phyloP scores from a whole-genome alignment of 2,888 invertebrate genomes.

The Aphrophora alni region DNA sequence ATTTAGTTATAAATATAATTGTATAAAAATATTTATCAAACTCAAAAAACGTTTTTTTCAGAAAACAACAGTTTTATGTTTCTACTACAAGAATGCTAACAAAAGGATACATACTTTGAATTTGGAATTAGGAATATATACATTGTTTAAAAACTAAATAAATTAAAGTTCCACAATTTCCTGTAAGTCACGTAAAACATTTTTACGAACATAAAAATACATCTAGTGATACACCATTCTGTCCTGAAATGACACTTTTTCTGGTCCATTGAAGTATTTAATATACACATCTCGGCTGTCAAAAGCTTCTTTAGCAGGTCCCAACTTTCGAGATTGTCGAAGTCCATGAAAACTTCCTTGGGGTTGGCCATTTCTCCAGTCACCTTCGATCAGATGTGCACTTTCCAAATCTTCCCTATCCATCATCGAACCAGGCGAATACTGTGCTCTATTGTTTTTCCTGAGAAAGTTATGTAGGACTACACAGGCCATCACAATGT shows the following conservation, averaged over 20 bases:
- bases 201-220: too few species aligned
- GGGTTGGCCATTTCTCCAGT: neutral
- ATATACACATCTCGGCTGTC: conserved; percentile 4
- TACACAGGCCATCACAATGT: neutral
- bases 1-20: too few species aligned
- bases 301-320: neutral
- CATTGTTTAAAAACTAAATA: too few species aligned
- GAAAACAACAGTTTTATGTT: too few species aligned
- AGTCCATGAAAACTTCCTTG: neutral
- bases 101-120: too few species aligned
- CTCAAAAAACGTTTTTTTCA: too few species aligned
- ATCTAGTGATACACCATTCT: conserved; percentile 3
- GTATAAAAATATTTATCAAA: too few species aligned
- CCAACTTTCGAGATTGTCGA: neutral
- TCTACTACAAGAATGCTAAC: too few species aligned
- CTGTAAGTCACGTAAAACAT: too few species aligned
- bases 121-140: too few species aligned
- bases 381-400: neutral
- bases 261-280: conserved; percentile 12
- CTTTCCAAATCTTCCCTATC: conserved; percentile 11
- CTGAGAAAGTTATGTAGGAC: conserved; percentile 17
- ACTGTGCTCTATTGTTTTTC: neutral
- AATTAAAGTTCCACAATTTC: too few species aligned
- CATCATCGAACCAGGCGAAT: neutral
- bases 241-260: conserved; percentile 7